Evolutionary conservation across 2,797 vertebrate species (phyloP).

Genomic region (Crocidura indochinensis): DNA sequence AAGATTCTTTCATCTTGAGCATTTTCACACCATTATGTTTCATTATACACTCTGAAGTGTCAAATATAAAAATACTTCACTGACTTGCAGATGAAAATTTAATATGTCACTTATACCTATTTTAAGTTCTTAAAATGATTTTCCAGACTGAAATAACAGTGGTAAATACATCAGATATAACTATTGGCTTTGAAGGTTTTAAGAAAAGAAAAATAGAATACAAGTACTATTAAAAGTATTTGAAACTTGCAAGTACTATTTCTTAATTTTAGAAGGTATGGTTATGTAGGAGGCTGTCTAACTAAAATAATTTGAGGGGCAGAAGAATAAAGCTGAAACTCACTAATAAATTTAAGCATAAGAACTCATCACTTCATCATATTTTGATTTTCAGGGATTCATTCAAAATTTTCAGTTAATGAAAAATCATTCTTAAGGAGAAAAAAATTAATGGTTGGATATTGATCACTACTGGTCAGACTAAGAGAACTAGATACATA

Average conservation of each 20-base stretch:
- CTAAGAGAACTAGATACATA: background rate
- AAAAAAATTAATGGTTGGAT: background rate
- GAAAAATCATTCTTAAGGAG: background rate
- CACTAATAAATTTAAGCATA: background rate
- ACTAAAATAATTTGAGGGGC: background rate
- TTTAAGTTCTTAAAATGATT: slow-evolving; percentile 69
- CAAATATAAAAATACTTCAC: slow-evolving; percentile 71
- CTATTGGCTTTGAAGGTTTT: slow-evolving; percentile 54
- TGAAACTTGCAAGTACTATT: background rate
- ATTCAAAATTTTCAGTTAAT: background rate
- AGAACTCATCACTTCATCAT: background rate
- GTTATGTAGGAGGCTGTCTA: background rate
- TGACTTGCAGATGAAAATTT: slow-evolving; percentile 76
- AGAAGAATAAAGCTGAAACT: background rate
- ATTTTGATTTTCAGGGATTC: background rate
- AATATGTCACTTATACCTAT: slow-evolving; percentile 71
- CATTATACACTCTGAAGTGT: slow-evolving; percentile 70
- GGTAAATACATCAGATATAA: slow-evolving; percentile 43
- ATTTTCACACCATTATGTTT: slow-evolving; percentile 73
- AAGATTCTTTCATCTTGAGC: slow-evolving; percentile 45
- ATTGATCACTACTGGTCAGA: background rate
- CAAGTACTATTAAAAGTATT: background rate
- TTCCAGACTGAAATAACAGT: slow-evolving; percentile 63
- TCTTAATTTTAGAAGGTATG: background rate
- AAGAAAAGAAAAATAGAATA: slow-evolving; percentile 36